Base-by-base conservation (phyloP, 2,888 invertebrate species). In the Herminia tarsipennalis region DNA sequence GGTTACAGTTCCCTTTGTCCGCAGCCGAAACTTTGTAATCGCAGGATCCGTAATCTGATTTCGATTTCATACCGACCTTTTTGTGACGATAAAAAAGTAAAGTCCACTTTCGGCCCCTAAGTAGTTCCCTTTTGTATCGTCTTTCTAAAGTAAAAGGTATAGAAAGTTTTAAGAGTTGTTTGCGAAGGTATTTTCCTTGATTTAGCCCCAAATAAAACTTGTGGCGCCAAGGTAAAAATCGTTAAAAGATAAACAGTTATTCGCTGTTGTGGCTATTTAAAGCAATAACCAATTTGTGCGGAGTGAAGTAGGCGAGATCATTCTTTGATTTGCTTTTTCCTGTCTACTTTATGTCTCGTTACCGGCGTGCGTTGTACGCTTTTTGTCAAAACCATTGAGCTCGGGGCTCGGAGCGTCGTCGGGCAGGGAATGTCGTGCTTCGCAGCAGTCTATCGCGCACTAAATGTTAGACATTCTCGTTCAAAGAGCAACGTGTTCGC, bases 41-140 rank as follows among this genome's bases (percentile, higher is more conserved):
- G 76, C 81, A 75, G 79, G 80, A 77, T 73, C 74, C 71, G 69
- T 86, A 86, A 86, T 86, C 86, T 78, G 81, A 83, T 86, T 87
- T 83, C 84, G 81, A 85, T 86, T 82, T 80, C 79, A 78, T 77
- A 73, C 80, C 70, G 66, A 70, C 77, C 82, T 85, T 86, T 88
- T 86, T 88, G 84, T 76, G 74, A 73, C 66, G 55, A 65, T 80
- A 85, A 86, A 86, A 84, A 87, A 84, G 74, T 75, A 71, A 78
- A 76, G 73, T 73, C 76, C 73, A 73, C 77, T 77, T 73, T 72
- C 70, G 70, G 72, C 56, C 67, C 56, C 64, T 69, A 73, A 73
- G 70, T 68, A 69, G 66, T 65, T 67, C 68, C 67, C 70, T 66
- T 82, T 81, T 77, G 76, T 76, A 67, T 69, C 67, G 69, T 75